Base-by-base conservation (phyloP, 2,113 vertebrate genomes). In the Pampusana beccarii region DNA sequence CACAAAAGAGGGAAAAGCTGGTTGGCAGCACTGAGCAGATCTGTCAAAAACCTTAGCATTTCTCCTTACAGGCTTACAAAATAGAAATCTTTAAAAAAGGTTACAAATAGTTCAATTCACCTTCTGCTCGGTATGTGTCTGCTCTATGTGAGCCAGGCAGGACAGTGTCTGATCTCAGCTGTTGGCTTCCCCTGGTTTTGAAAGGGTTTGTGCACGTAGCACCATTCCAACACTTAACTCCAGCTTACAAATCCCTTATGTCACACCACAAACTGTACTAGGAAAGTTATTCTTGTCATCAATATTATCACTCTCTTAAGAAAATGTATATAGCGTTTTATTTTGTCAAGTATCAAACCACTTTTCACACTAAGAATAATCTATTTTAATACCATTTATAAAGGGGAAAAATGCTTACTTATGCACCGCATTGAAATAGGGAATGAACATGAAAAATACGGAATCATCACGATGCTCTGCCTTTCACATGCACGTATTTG, bases 1-100 rank as follows among this genome's bases (percentile, higher is more conserved):
- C 89, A 93, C 90, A 40, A n/a, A 44, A 17, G 74, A 88, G 93
- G 88, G 93, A 83, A 66, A 84, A 80, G 66, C 80, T 72, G 88
- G 14, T 14, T 80, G 94, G 56, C 74, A 78, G 80, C 88, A 85
- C 69, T 53, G 77, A 92, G 83, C 33, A 2, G 7, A 34, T 54
- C 84, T 21, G 12, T 69, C 90, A 90, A 71, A 91, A 71, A 66
- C 20, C n/a, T 58, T n/a, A 40, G 34, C 50, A 53, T 20, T 77
- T 50, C 70, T 85, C 79, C 84, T 65, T 46, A 20, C 33, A 67
- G 38, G 18, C 56, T 51, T 58, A 64, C 1, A n/a, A 70, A 73
- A 42, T 19, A 93, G 44, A 50, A 65, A 62, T 60, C 60, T 79
- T 66, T 48, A 50, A n/a, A 83, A 80, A 40, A n/a, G 14, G 13